Base-by-base conservation (phyloP, 1,140 invertebrate species). In the Ceratina australensis region DNA sequence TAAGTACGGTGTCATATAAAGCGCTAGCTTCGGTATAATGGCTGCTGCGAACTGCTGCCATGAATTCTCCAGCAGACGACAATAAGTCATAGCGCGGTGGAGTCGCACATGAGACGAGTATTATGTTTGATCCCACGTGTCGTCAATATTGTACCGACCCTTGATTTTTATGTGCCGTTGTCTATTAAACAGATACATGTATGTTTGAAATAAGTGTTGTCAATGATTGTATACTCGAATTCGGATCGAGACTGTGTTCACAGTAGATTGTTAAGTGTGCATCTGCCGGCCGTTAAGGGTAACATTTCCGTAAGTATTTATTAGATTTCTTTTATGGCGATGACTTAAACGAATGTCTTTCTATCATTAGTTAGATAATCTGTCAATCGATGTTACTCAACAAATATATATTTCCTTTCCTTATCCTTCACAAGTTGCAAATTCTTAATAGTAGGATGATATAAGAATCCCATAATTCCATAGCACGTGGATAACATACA, bases 301-400 rank as follows among this genome's bases (percentile, higher is more conserved):
- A 77, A 42, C 47, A 42, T 54, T 77, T 71, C 61, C 18, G 74
- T 77, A 63, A 77, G 74, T 77, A 77, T 42, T 76, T 71, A 63
- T 18, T 15, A n/a, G 13, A 7, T 22, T 54, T 54, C 52, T 54
- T 15, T 24, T 16, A n/a, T 26, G 26, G 5, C 18, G 16, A 3
- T 69, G 57, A 61, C 20, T 71, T 63, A 63, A 77, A 77, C 18
- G 59, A 47, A 1, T 54, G 15, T 26, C 15, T 7, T 61, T 24
- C 15, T 16, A 1, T 1, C 7, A 3, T 18, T 2, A 61, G n/a
- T 20, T 33, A 71, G 13, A 26, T 8, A 15, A 47, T 54, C 3
- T 15, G 10, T 13, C 49, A 2, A 16, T 1, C 15, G 16, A 76
- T 47, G 71, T 8, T n/a, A 7, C n/a, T 4, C 10, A 50, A 60